Evolutionary conservation across 2,888 invertebrate genomes (phyloP).

Genomic region (Sialis fuliginosa): DNA sequence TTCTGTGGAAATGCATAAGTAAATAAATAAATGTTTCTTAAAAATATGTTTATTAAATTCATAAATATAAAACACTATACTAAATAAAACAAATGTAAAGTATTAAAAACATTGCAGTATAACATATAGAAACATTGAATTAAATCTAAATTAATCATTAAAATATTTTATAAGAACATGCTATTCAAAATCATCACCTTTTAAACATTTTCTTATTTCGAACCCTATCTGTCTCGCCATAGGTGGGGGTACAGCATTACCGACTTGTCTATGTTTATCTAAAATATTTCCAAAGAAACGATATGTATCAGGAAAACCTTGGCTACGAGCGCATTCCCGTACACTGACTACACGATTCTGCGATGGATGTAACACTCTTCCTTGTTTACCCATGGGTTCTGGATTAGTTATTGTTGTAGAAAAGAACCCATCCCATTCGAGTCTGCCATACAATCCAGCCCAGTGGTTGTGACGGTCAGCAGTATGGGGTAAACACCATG

Average conservation of each 20-base stretch:
- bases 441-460: constrained; percentile 68
- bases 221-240: constrained; percentile 36
- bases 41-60: no score
- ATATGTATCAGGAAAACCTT: constrained; percentile 67
- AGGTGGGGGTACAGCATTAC: constrained; percentile 78
- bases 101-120: no score
- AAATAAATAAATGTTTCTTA: no score
- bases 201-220: constrained; percentile 20
- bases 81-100: no score
- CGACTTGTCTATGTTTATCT: constrained; percentile 70
- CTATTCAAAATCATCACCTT: no score
- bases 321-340: constrained; percentile 71
- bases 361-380: constrained; percentile 65
- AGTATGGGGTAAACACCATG: constrained; percentile 80
- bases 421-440: constrained; percentile 73
- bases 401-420: constrained; percentile 73
- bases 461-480: constrained; percentile 73
- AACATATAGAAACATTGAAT: no score
- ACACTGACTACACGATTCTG: constrained; percentile 71
- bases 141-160: no score
- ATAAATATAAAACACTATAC: no score
- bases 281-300: constrained; percentile 55
- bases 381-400: constrained; percentile 83
- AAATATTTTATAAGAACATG: no score
- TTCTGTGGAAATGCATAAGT: no score